Percentiles rank a stretch among this genome's conserved stretches.
Conservation (phyloP, 2,797 vertebrate species). For the Galaxias olidus region DNA sequence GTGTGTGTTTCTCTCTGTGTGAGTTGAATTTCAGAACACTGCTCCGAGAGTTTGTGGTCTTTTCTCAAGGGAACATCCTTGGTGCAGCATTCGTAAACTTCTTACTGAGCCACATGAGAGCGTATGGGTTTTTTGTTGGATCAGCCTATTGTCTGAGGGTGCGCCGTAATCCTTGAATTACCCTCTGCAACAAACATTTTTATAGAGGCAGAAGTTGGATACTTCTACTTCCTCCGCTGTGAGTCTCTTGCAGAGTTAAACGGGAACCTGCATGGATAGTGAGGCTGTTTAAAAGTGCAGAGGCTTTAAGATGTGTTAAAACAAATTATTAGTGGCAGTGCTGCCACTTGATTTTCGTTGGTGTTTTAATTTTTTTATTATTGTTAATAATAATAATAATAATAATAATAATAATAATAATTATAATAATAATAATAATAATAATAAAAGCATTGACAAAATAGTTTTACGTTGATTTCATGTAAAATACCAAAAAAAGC, state of each 20-base stretch:
- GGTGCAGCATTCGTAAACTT: constrained; percentile 66
- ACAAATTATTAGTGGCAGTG: too few relatives aligned
- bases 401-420: too few relatives aligned
- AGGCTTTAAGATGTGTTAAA: background rate
- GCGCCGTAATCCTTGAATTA: constrained; percentile 60
- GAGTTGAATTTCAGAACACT: constrained; percentile 34
- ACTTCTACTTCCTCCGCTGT: constrained; percentile 31
- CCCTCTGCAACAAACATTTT: constrained; percentile 43
- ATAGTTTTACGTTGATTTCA: too few relatives aligned
- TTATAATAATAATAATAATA: too few relatives aligned
- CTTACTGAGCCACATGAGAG: constrained; percentile 58
- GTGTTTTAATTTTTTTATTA: too few relatives aligned
- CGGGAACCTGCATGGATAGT: background rate
- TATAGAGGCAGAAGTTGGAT: constrained; percentile 46
- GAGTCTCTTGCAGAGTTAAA: constrained; percentile 5
- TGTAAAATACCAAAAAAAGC: too few relatives aligned
- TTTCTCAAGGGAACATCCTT: constrained; percentile 69
- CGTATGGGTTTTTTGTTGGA: constrained; percentile 53
- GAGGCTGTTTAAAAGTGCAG: constrained; percentile 27
- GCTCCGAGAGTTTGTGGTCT: constrained; percentile 62
- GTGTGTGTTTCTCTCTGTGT: too few relatives aligned
- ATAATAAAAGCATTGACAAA: too few relatives aligned
- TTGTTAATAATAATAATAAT: too few relatives aligned
- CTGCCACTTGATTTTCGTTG: too few relatives aligned
- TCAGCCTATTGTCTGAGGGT: constrained; percentile 57